Base-by-base conservation (phyloP, 1,140 invertebrate genomes). In the Trichogramma pretiosum region DNA sequence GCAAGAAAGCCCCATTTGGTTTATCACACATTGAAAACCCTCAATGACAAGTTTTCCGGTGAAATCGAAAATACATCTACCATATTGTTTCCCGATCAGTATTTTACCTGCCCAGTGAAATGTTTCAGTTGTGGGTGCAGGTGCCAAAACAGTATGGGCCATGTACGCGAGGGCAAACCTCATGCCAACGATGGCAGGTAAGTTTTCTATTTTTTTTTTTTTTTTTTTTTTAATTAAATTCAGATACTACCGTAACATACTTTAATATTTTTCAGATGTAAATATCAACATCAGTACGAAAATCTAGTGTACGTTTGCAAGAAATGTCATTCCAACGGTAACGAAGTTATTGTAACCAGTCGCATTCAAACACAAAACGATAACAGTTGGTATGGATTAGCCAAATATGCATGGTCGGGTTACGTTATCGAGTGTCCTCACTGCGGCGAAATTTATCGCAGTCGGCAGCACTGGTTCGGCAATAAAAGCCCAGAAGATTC, bases 391-490 rank as follows among this genome's bases (percentile, higher is more conserved):
- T 74, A 83, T 26, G 83, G 83, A 21, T 60, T 87, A 16, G 81
- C 83, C 2, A 85, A 81, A 58, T 89, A 85, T 64, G 82, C 85
- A 2, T 90, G 85, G 85, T 81, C 84, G 32, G 86, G 86, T 59
- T 85, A 85, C 63, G 78, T 87, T 2, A 78, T 91, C 26, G 84
- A 90, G 56, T 93, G 89, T 70, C 75, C 77, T 28, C 76, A 80
- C 53, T 90, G 87, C 72, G 87, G 88, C 2, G 80, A 89, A 54
- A 89, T 90, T 49, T 89, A 87, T 62, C 73, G 83, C 35, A 86
- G 84, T 62, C 73, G 86, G 9, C 81, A 90, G 58, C 84, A 85
- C 62, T 93, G 88, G 89, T 90, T 84, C 65, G 87, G 87, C 2
- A 91, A 92, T 62, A 80, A 82, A 55, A 76, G 80, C 56, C 82